phyloP scores from a whole-genome alignment of 2,797 vertebrate species.

The Agapornis canus region DNA sequence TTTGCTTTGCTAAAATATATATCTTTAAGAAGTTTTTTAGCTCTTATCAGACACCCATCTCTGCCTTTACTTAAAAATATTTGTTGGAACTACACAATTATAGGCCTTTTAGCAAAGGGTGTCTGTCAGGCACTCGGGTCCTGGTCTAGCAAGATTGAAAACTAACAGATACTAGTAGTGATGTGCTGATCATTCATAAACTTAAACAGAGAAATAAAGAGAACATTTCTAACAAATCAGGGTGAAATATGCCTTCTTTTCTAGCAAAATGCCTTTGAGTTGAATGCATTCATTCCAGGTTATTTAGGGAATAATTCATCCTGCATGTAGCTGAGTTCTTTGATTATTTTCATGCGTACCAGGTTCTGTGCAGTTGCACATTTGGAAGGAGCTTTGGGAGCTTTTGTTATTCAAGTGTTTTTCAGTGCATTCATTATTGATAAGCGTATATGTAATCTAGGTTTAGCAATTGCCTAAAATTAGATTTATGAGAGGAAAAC shows the following conservation, averaged over 20 bases:
- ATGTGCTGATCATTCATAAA: neutral
- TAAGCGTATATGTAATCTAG: neutral
- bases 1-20: neutral
- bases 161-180: neutral
- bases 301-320: neutral
- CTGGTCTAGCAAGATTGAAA: neutral
- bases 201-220: neutral
- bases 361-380: neutral
- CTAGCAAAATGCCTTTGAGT: neutral
- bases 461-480: neutral
- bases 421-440: neutral
- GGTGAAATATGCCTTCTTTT: neutral
- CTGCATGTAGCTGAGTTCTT: neutral
- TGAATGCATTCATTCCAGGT: neutral
- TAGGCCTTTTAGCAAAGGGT: neutral
- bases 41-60: constrained; percentile 2
- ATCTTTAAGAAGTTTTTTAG: neutral
- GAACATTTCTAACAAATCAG: neutral
- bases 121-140: neutral
- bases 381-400: neutral
- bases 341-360: neutral
- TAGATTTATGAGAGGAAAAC: neutral
- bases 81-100: neutral
- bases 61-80: neutral
- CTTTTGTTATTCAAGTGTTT: constrained; percentile 3